phyloP scores from a whole-genome alignment of 37 sponge, comb jelly and placozoan species.

The Hexactinellida sp. region DNA sequence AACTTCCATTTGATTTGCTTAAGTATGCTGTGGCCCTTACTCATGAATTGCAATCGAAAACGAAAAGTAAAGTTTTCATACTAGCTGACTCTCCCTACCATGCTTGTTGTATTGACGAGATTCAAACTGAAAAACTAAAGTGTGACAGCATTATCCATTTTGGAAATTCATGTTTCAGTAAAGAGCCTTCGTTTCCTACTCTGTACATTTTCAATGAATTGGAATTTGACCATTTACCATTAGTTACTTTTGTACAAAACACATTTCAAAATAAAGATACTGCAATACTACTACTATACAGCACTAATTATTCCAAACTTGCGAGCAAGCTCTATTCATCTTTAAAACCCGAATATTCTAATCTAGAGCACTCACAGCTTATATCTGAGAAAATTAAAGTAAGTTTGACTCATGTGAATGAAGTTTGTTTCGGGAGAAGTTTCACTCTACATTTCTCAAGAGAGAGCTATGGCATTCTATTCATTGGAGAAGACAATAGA shows the following conservation, averaged over 20 bases:
- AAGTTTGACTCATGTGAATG: neutral
- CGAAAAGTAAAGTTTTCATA: neutral
- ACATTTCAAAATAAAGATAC: neutral
- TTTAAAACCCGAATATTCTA: neutral
- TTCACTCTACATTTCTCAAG: neutral
- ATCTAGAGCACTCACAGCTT: neutral
- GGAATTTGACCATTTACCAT: neutral
- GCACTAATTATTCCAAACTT: neutral
- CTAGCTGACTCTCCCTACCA: neutral
- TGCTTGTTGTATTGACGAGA: slow-evolving; percentile 92
- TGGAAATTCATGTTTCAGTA: slow-evolving; percentile 72
- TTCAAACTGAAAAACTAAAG: slow-evolving; percentile 52
- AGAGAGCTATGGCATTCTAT: neutral
- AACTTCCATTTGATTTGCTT: neutral
- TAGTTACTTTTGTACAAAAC: neutral
- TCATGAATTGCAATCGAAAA: neutral
- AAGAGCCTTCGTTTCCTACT: neutral
- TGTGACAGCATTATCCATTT: slow-evolving; percentile 84
- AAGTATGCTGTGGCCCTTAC: neutral
- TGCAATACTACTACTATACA: neutral
- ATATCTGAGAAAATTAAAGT: neutral
- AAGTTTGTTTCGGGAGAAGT: neutral
- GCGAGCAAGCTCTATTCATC: neutral
- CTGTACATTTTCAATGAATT: neutral
- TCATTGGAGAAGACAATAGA: neutral